Evolutionary conservation across 2,113 vertebrate genomes (phyloP).

Genomic region (Miniopterus natalensis): DNA sequence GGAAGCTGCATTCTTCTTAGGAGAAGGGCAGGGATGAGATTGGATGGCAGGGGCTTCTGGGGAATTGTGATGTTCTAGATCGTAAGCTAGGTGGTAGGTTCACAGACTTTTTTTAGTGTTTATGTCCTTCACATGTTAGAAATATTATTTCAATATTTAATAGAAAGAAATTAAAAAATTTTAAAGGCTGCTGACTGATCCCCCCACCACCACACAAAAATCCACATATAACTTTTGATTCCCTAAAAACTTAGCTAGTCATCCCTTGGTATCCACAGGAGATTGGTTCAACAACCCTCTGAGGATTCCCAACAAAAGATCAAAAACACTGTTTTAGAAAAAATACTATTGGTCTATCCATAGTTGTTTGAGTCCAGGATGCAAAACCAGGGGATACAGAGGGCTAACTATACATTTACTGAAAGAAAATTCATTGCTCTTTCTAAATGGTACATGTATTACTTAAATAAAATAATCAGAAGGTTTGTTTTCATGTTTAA

Average conservation of each 20-base stretch:
- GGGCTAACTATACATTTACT: no score
- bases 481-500: not conserved
- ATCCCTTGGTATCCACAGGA: no score
- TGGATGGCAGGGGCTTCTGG: not conserved
- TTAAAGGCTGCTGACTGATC: not conserved
- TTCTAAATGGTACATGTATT: not conserved
- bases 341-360: not conserved
- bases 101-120: not conserved
- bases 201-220: not conserved
- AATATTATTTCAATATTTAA: constrained; percentile 1
- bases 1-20: not conserved
- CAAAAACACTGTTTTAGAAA: no score
- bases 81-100: not conserved
- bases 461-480: not conserved
- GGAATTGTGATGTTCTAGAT: not conserved
- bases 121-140: not conserved
- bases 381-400: not conserved
- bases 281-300: no score
- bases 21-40: not conserved
- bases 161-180: not conserved
- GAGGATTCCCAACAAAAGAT: no score
- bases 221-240: not conserved
- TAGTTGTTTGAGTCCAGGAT: not conserved
- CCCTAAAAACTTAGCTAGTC: not conserved
- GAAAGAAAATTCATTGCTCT: not conserved